A percentile compares a stretch with the other conserved stretches of the same genome.
phyloP scores from a whole-genome alignment of 2,797 vertebrate species.

The Pachyuromys duprasi region DNA sequence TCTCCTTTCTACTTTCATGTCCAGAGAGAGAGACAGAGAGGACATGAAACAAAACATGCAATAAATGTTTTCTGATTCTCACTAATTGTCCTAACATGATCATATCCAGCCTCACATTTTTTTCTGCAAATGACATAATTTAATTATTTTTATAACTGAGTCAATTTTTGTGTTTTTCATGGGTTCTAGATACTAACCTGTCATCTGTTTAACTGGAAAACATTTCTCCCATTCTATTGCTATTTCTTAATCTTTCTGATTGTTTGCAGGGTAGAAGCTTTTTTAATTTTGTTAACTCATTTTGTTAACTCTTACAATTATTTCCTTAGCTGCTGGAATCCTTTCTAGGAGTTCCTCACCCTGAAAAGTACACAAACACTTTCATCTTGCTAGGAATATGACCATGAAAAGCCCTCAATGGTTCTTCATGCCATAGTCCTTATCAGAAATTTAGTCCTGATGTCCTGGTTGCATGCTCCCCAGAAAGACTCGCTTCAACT shows the following conservation, averaged over 20 bases:
- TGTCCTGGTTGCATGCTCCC: neutral
- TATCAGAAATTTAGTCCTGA: neutral
- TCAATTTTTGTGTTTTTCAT: neutral
- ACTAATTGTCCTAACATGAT: neutral
- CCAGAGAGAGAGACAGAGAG: neutral
- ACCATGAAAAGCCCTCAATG: neutral
- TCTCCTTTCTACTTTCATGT: neutral
- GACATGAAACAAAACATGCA: neutral
- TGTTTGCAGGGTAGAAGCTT: neutral
- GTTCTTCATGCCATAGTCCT: neutral
- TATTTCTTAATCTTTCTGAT: neutral
- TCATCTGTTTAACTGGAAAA: neutral
- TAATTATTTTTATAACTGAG: neutral
- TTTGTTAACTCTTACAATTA: neutral
- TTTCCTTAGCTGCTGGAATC: no score
- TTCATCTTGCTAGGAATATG: neutral
- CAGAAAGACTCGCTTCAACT: constrained; percentile 32
- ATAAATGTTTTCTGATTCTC: neutral
- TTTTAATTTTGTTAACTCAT: no score
- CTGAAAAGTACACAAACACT: neutral
- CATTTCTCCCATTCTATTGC: neutral
- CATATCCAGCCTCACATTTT: neutral
- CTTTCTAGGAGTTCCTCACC: neutral
- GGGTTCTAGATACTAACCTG: neutral
- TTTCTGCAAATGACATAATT: neutral